Percentiles rank a stretch among this genome's conserved stretches.
Evolutionary conservation across 2,113 vertebrate species (phyloP).

Genomic region (Meleagris gallopavo): DNA sequence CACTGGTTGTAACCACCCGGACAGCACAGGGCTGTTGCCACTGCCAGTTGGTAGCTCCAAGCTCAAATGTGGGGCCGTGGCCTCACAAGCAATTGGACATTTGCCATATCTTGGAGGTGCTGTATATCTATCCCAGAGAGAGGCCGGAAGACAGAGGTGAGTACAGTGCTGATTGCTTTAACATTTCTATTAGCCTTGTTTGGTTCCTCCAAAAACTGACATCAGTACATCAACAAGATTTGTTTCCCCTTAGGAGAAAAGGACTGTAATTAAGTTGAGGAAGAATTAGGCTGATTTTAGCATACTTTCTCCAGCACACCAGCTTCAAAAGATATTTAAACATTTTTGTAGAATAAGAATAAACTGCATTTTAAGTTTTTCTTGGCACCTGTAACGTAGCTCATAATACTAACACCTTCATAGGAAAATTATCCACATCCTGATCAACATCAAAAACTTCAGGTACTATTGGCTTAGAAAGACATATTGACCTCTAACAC

Average conservation of each 20-base stretch:
- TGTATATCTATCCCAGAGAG: background rate
- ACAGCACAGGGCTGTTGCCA: constrained; percentile 35
- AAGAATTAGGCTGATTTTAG: background rate
- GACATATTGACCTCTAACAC: background rate
- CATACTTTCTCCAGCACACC: background rate
- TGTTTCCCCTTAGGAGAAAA: background rate
- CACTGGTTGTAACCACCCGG: constrained; percentile 47
- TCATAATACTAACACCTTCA: background rate
- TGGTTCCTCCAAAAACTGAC: background rate
- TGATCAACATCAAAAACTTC: background rate
- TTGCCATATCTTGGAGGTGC: constrained; percentile 8
- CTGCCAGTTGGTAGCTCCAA: constrained; percentile 66
- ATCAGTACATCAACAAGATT: accelerated
- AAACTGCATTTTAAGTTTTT: background rate
- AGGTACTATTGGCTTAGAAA: background rate
- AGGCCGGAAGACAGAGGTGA: background rate
- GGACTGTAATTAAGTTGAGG: background rate
- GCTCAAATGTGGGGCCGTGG: constrained; percentile 4
- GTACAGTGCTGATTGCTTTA: background rate
- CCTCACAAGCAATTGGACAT: background rate
- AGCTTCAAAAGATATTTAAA: background rate
- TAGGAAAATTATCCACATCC: background rate
- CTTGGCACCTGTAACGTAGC: background rate
- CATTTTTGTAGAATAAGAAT: background rate
- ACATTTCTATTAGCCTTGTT: background rate